Evolutionary conservation across 2,888 invertebrate genomes (phyloP), one percentile per base, ranked within the genome.

Genomic region (Hylaea fasciaria): DNA sequence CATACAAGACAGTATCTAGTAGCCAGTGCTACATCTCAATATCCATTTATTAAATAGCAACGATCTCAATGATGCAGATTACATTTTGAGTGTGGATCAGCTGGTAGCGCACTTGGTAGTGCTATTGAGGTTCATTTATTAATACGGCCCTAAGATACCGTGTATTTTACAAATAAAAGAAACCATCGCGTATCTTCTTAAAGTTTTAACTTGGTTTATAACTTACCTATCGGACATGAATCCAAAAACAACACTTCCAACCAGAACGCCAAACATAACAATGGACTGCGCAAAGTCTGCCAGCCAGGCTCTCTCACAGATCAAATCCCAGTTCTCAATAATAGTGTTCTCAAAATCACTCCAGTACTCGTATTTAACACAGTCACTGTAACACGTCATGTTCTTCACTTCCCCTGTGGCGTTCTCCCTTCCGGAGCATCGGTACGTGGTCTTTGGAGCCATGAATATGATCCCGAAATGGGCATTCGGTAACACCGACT

Each of bases 401-500:
- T 88, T 89, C 45, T 83, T 80, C 9, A 83, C 68, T 13, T 51
- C 64, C 2, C 73, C 70, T 0, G 88, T 87, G 28, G 69, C 62
- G 9, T 32, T 32, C 32, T 32, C 45, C 5, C 76, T 77, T 17
- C 73, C 67, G 0, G 77, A 74, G 71, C 94, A 94, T 39, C 81
- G 82, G 66, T 89, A 93, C 0, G 83, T 75, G 0, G 93, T 91
- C n/a, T 93, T 93, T 0, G 95, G 95, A 7, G 95, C 95, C 68
- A 95, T 83, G 70, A 95, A 95, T 35, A 96, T 93, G 56, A 95
- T 95, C 0, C 93, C 94, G 57, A 95, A 81, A 69, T 95, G 95
- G 68, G 95, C 94, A 95, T 95, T 95, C 0, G 94, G 95, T 0
- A 94, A 94, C 0, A 95, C 94, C 71, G 95, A 93, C 81, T 95